Conservation (phyloP, 2,797 vertebrate genomes). For the Todus mexicanus region DNA sequence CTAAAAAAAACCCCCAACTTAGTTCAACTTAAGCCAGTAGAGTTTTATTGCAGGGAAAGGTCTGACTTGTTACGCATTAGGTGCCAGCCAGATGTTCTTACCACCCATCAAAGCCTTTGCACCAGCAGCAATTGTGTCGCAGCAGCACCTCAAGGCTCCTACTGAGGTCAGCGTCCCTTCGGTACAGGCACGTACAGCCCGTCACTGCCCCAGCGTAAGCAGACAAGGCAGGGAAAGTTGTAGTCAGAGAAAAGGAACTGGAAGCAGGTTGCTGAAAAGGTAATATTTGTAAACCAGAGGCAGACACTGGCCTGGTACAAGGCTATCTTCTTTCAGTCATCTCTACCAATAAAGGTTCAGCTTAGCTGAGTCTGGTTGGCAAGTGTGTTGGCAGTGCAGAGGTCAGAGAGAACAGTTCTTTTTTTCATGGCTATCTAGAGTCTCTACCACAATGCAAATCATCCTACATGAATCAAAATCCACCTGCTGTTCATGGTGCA, state of each 20-base stretch:
- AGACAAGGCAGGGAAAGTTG: neutral
- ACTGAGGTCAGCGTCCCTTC: neutral
- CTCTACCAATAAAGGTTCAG: neutral
- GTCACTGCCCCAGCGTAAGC: rapidly evolving
- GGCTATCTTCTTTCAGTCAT: neutral
- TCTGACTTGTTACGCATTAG: neutral
- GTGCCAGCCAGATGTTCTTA: constrained; percentile 11
- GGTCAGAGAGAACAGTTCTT: neutral
- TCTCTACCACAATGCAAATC: neutral
- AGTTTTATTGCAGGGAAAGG: neutral
- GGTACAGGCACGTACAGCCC: rapidly evolving
- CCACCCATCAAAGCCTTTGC: neutral
- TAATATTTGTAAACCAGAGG: rapidly evolving
- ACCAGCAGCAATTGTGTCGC: neutral
- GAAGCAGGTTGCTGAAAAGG: neutral
- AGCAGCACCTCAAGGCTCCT: neutral
- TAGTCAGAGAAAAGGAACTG: neutral
- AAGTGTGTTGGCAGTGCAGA: neutral
- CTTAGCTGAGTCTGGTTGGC: neutral
- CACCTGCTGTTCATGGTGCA: neutral
- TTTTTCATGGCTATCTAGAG: neutral
- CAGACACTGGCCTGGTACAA: neutral
- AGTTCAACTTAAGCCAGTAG: neutral
- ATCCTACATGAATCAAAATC: neutral
- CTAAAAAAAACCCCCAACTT: neutral